phyloP scores from a whole-genome alignment of 2,113 vertebrate genomes.

The Diadophis punctatus region DNA sequence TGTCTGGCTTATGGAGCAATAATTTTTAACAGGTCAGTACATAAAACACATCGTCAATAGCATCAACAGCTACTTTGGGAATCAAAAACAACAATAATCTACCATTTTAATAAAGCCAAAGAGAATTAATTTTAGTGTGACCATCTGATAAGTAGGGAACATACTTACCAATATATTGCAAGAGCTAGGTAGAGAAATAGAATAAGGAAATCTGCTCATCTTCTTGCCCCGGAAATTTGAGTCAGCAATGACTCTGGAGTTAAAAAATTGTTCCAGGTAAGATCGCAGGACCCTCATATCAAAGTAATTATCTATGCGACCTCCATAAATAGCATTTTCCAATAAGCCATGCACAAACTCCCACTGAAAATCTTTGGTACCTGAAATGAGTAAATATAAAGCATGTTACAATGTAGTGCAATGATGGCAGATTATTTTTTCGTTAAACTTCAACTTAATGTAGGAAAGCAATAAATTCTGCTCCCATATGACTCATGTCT shows the following conservation, averaged over 20 bases:
- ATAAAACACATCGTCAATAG: neutral
- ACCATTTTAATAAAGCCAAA: slow-evolving; percentile 13
- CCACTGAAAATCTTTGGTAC: slow-evolving; percentile 84
- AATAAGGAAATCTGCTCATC: slow-evolving; percentile 71
- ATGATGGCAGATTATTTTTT: neutral
- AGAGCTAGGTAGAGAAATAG: slow-evolving; percentile 82
- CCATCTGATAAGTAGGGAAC: neutral
- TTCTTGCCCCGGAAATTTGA: slow-evolving; percentile 71
- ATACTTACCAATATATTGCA: slow-evolving; percentile 87
- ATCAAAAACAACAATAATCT: slow-evolving; percentile 12
- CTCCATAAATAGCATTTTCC: slow-evolving; percentile 94
- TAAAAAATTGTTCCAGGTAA: slow-evolving; percentile 93
- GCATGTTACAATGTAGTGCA: slow-evolving; percentile 10
- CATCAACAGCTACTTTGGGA: neutral
- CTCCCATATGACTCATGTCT: neutral
- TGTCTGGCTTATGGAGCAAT: neutral
- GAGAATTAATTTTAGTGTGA: slow-evolving; percentile 8
- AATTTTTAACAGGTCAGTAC: neutral
- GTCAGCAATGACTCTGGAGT: slow-evolving; percentile 68
- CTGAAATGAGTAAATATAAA: slow-evolving; percentile 63
- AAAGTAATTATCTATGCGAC: slow-evolving; percentile 89
- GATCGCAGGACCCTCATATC: slow-evolving; percentile 91
- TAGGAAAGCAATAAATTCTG: neutral
- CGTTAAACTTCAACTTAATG: neutral
- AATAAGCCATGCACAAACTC: slow-evolving; percentile 91